Evolutionary conservation across 2,888 invertebrate species (phyloP).

Genomic region (Phasia obesa): DNA sequence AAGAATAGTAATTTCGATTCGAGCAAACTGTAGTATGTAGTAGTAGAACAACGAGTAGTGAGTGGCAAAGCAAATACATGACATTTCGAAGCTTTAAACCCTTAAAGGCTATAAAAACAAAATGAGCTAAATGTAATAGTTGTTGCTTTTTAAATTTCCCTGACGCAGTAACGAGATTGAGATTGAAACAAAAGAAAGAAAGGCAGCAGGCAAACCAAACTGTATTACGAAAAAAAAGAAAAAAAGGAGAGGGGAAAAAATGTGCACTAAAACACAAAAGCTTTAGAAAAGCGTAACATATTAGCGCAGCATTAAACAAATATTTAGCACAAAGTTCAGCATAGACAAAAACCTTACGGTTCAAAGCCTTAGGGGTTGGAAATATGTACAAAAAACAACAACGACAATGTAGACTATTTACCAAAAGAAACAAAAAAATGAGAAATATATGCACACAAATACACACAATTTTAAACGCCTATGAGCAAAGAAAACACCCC

Average conservation of each 20-base stretch:
- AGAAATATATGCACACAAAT: conserved; percentile 12
- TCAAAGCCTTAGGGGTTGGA: conserved; percentile 29
- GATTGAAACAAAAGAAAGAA: conserved; percentile 47
- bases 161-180: conserved; percentile 43
- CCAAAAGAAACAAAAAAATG: conserved; percentile 8
- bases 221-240: conserved; percentile 41
- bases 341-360: conserved; percentile 71
- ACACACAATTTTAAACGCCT: conserved; percentile 35
- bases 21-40: neutral
- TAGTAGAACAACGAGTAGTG: neutral
- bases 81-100: conserved; percentile 66
- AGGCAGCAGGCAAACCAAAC: conserved; percentile 26
- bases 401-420: conserved; percentile 32
- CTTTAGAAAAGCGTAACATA: conserved; percentile 61
- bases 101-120: conserved; percentile 50
- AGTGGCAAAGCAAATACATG: conserved; percentile 46
- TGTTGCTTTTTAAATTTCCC: conserved; percentile 9
- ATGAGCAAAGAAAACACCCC: conserved; percentile 41
- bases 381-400: conserved; percentile 16
- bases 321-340: conserved; percentile 71
- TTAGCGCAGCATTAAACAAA: conserved; percentile 70
- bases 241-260: conserved; percentile 18
- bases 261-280: conserved; percentile 58
- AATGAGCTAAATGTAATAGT: conserved; percentile 28
- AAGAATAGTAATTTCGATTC: conserved; percentile 1